Evolutionary conservation across 2,888 invertebrate species (phyloP), one percentile per base, ranked within the genome.

Genomic region (Brassicogethes aeneus): DNA sequence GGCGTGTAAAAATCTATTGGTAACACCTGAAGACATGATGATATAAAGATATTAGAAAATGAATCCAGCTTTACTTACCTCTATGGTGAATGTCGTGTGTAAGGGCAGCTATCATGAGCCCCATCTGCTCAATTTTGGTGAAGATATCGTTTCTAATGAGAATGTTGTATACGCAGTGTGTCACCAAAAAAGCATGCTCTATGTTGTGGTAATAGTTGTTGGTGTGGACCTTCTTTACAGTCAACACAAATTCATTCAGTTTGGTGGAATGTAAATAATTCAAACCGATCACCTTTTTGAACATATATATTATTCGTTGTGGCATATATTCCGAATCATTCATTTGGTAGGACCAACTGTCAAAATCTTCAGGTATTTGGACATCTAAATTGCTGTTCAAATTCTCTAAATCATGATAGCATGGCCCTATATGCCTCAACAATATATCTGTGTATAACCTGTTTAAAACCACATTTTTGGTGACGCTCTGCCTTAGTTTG

Each of bases 71-170:
- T n/a, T n/a, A n/a, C n/a, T n/a, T 1, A 5, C 79, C 80, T 0
- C 72, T 73, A 54, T 80, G 80, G 62, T 80, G 79, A 35, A 78
- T 50, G 59, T 80, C 80, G 54, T 80, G 80, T 56, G 77, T 75
- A 1, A 79, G 55, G 0, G 77, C 73, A 0, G 76, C 69, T 30
- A 79, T 56, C 64, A 79, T 68, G 17, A 80, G 61, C 0, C 72
- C 73, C 43, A 3, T 16, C 39, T 55, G 53, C 49, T 59, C 58
- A n/a, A 56, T 39, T 5, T 47, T 43, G 10, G 40, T 47, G 43
- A 57, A 57, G 10, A 45, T 23, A n/a, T 36, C 32, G 50, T 79
- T 77, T 40, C 68, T 69, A 15, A 52, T 55, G 14, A 79, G 56
- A 17, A 79, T 72, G 44, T 75, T 60, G 48, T 67, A 79, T 73